A percentile compares a stretch with the other conserved stretches of the same genome.
These are phyloP conservation scores for Gnathonemus longibarbis DNA, from an alignment of 2,113 vertebrate species.

Conservation along the genomic window DNA sequence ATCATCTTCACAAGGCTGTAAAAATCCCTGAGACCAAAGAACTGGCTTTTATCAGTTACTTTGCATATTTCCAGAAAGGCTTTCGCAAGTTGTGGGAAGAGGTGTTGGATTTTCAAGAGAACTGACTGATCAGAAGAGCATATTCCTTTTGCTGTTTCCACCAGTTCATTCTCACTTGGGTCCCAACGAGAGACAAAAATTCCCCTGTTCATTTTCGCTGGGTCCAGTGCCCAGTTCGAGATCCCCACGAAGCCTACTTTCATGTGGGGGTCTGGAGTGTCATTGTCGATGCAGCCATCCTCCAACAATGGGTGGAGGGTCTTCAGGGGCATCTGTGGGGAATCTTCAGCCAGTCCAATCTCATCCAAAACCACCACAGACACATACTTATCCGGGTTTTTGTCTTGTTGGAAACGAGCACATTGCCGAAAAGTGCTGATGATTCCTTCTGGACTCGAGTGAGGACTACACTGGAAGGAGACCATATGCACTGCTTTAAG, in stretches of 20 bases:
- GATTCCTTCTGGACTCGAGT: constrained; percentile 69
- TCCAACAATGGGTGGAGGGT: constrained; percentile 68
- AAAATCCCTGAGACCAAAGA: constrained; percentile 68
- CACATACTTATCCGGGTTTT: constrained; percentile 62
- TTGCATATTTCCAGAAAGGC: constrained; percentile 56
- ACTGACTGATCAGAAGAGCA: constrained; percentile 49
- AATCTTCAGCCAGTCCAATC: constrained; percentile 68
- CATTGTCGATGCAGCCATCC: constrained; percentile 64
- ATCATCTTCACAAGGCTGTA: constrained; percentile 69
- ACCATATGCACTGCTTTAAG: constrained; percentile 68
- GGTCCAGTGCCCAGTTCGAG: constrained; percentile 73
- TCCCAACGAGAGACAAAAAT: constrained; percentile 67
- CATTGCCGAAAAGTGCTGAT: constrained; percentile 65
- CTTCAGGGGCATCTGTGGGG: constrained; percentile 70
- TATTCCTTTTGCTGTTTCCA: constrained; percentile 65
- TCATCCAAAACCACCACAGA: constrained; percentile 70
- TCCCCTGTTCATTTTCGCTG: constrained; percentile 72
- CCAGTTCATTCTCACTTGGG: constrained; percentile 60
- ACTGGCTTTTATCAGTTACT: constrained; percentile 48
- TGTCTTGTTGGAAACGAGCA: constrained; percentile 65
- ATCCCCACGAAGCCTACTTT: constrained; percentile 71
- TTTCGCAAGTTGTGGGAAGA: constrained; percentile 56
- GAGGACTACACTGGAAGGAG: constrained; percentile 71
- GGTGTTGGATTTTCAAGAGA: constrained; percentile 50
- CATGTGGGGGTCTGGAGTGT: constrained; percentile 57